Base-by-base conservation (phyloP, 2,113 vertebrate species). In the Pheucticus melanocephalus region DNA sequence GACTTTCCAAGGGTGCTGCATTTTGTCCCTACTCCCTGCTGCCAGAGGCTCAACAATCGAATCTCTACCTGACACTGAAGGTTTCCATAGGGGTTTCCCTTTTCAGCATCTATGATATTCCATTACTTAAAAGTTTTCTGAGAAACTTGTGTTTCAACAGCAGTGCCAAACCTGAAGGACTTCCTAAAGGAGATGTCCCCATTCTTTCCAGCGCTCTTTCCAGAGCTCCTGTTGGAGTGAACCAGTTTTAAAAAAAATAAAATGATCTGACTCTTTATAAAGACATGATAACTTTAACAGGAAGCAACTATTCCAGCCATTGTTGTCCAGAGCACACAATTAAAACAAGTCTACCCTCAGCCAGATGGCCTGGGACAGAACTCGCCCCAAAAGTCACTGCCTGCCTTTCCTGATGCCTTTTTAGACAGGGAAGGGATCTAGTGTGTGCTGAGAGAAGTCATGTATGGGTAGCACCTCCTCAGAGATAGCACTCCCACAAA, bases 261-360 rank as follows among this genome's bases (percentile, higher is more conserved):
- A 80, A 37, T 24, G 6, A 1, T 83, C 22, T 90, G 22, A 19
- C 9, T 65, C 11, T 85, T 59, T 51, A 9, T 61, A 90, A 92
- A 83, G 51, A 48, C 8, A 35, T 5, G 31, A 47, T 35, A 19
- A 37, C 64, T 93, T 92, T 53, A 48, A 48, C 22, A 48, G 30
- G n/a, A 85, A 80, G 28, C 47, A 90, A 37, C 28, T 40, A 51
- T 47, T 44, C 56, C 75, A 66, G 31, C 20, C 30, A 51, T 20
- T 2, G 0, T 56, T 90, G 40, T 78, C 27, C 19, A 22, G 6
- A 48, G 28, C 5, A 28, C 47, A 68, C 0, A 0, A 53, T 19
- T 37, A 37, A 79, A 84, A 31, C 20, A 44, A 59, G 14, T 30
- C 20, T 37, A 35, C 14, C 25, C 30, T 88, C 44, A 64, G 16